These are phyloP conservation scores for Ceyx cyanopectus DNA, from an alignment of 2,113 vertebrate species.

Conservation along the genomic window DNA sequence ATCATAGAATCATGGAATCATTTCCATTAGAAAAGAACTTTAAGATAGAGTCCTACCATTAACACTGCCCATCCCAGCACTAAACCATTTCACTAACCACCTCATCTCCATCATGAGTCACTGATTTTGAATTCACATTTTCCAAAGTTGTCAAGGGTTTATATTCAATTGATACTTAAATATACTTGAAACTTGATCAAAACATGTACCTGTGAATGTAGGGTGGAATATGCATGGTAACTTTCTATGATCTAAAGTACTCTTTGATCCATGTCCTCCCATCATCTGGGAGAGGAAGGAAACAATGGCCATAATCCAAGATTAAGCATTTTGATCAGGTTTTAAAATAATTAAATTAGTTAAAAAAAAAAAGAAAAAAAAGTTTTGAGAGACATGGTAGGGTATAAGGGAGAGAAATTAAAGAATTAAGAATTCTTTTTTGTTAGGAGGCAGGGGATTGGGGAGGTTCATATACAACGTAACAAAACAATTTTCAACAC, in stretches of 20 bases:
- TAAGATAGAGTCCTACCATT: too few relatives aligned
- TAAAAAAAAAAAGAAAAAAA: neutral
- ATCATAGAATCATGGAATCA: neutral
- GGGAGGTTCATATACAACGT: neutral
- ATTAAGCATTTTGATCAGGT: neutral
- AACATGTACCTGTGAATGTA: neutral
- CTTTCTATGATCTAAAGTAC: neutral
- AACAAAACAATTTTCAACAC: neutral
- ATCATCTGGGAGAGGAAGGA: neutral
- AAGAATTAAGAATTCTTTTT: neutral
- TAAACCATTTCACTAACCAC: too few relatives aligned
- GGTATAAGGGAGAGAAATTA: neutral
- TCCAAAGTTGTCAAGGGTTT: neutral
- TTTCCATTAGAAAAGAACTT: too few relatives aligned
- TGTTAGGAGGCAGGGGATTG: neutral
- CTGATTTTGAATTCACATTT: neutral
- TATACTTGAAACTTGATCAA: neutral
- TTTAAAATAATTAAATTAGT: neutral
- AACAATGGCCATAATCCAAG: neutral
- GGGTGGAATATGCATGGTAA: neutral
- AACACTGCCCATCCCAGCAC: too few relatives aligned
- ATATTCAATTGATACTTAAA: neutral
- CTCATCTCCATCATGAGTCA: too few relatives aligned
- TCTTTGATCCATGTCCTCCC: rapidly evolving
- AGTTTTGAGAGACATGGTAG: neutral